phyloP scores from a whole-genome alignment of 2,888 invertebrate species.

The Cephus sareptanus region DNA sequence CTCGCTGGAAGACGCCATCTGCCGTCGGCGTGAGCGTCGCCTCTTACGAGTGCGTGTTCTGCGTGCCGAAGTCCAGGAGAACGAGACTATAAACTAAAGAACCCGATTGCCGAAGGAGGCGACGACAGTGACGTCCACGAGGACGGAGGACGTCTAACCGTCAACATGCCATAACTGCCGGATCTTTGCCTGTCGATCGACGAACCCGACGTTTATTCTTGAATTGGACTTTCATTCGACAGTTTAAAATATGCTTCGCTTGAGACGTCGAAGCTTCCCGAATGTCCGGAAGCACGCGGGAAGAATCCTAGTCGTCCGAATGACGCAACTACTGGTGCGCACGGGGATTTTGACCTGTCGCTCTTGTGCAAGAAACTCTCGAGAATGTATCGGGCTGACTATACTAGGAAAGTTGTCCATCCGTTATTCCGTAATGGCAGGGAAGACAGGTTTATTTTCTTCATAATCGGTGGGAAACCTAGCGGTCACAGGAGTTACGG shows the following conservation, averaged over 20 bases:
- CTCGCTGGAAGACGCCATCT: constrained; percentile 31
- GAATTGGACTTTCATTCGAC: neutral
- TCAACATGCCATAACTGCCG: constrained; percentile 35
- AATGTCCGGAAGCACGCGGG: neutral
- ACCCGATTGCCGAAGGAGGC: neutral
- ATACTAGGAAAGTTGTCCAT: constrained; percentile 46
- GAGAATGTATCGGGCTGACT: constrained; percentile 24
- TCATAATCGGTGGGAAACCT: constrained; percentile 36
- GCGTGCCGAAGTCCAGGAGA: constrained; percentile 33
- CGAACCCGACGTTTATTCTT: neutral
- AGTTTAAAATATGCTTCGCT: neutral
- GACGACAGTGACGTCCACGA: constrained; percentile 24
- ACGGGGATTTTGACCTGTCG: constrained; percentile 6
- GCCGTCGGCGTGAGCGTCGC: constrained; percentile 4
- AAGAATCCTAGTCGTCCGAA: constrained; percentile 21
- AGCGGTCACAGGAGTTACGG: neutral
- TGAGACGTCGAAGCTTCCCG: neutral
- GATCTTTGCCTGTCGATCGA: neutral
- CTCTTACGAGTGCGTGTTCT: constrained; percentile 29
- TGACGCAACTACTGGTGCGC: constrained; percentile 36
- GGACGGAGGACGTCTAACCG: constrained; percentile 30
- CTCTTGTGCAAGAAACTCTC: constrained; percentile 33
- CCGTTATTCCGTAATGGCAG: constrained; percentile 46
- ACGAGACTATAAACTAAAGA: neutral
- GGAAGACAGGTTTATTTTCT: constrained; percentile 48